Evolutionary conservation across 1,140 invertebrate genomes (phyloP).

Genomic region (Lordiphosa mommai): DNA sequence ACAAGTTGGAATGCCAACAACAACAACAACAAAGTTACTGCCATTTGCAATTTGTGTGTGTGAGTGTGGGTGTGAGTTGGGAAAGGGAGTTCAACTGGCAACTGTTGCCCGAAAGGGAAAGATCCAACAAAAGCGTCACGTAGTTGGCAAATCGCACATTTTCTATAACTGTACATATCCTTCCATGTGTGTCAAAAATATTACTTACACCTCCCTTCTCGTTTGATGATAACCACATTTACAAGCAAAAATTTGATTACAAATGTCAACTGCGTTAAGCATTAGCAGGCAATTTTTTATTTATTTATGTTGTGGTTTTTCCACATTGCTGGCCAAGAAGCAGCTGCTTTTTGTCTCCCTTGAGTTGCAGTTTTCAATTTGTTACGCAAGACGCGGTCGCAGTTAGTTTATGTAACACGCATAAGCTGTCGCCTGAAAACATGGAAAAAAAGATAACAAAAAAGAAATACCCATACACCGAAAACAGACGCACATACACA

Average conservation of each 20-base stretch:
- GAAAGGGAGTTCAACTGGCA: conserved; percentile 49
- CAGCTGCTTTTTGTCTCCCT: background rate
- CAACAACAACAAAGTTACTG: conserved; percentile 54
- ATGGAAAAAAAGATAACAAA: conserved; percentile 15
- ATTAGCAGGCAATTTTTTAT: conserved; percentile 3
- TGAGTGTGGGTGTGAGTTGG: conserved; percentile 18
- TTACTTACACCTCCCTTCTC: conserved; percentile 40
- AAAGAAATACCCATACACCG: background rate
- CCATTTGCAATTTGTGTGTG: conserved; percentile 50
- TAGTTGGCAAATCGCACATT: conserved; percentile 73
- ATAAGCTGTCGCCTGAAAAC: conserved; percentile 56
- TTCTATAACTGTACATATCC: conserved; percentile 36
- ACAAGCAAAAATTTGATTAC: conserved; percentile 61
- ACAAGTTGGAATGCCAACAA: conserved; percentile 69
- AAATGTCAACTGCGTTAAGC: conserved; percentile 50
- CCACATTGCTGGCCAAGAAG: conserved; percentile 23
- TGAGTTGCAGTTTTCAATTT: conserved; percentile 67
- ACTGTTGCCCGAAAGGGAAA: conserved; percentile 62
- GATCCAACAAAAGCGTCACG: conserved; percentile 71
- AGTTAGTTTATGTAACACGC: conserved; percentile 72
- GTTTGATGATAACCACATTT: conserved; percentile 52
- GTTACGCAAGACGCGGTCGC: conserved; percentile 64
- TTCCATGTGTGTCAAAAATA: conserved; percentile 41
- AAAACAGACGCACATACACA: conserved; percentile 10
- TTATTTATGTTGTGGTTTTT: conserved; percentile 8